These are phyloP conservation scores for Melanerpes aurifrons DNA, from an alignment of 2,113 vertebrate genomes.

Conservation along the genomic window DNA sequence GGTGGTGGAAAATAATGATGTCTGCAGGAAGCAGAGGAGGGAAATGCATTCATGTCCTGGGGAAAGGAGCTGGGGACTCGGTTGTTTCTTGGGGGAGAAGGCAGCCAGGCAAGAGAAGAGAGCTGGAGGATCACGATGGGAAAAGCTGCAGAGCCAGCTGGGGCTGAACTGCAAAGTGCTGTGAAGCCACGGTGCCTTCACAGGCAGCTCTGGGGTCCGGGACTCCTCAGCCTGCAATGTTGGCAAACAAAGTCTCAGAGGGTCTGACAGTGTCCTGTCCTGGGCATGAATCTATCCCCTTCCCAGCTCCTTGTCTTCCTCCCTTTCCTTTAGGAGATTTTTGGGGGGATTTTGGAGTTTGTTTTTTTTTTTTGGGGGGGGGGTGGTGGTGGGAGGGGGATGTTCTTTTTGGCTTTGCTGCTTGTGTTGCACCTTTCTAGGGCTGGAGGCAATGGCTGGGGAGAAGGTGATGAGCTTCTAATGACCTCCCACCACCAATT, in stretches of 20 bases:
- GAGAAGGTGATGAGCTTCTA: background rate
- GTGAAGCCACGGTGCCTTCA: background rate
- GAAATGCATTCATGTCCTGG: background rate
- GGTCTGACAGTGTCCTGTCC: background rate
- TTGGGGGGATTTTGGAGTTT: background rate
- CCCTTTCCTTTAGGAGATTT: background rate
- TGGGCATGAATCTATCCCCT: background rate
- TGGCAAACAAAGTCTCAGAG: conserved; percentile 42
- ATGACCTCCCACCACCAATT: too few species aligned
- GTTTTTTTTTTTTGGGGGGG: background rate
- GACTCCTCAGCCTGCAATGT: background rate
- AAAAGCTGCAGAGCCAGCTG: conserved; percentile 17
- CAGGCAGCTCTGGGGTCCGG: background rate
- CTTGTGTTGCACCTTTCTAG: background rate
- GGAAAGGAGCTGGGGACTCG: background rate
- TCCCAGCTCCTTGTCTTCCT: background rate
- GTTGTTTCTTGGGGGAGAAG: background rate
- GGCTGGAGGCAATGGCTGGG: background rate
- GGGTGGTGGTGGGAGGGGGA: background rate
- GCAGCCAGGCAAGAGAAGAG: background rate
- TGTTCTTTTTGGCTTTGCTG: background rate
- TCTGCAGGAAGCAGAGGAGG: background rate
- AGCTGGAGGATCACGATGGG: background rate
- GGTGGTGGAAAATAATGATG: background rate
- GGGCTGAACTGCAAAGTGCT: conserved; percentile 22